A percentile compares a stretch with the other conserved stretches of the same genome.
Evolutionary conservation across 2,888 invertebrate species (phyloP).

Genomic region (Leptogaster cylindrica): DNA sequence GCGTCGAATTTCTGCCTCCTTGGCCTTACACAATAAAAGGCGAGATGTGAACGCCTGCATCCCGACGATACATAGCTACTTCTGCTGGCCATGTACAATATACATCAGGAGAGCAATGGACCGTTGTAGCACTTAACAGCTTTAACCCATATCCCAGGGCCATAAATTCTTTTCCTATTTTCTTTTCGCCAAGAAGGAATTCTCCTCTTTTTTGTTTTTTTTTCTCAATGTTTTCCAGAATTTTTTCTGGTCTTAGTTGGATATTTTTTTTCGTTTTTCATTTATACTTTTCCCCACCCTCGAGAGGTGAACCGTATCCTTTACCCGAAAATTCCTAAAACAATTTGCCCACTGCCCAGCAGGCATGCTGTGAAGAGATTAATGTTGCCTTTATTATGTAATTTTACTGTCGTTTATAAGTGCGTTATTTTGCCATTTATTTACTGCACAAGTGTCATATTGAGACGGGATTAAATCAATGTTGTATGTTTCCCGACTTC

Average conservation of each 20-base stretch:
- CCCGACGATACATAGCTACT: conserved; percentile 35
- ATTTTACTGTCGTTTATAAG: conserved; percentile 34
- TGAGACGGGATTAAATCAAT: not conserved
- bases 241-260: conserved; percentile 10
- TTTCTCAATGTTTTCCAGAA: conserved; percentile 40
- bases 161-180: conserved; percentile 48
- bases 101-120: conserved; percentile 48
- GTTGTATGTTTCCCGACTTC: no score
- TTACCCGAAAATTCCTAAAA: not conserved
- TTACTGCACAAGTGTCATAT: conserved; percentile 9
- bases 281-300: conserved; percentile 45
- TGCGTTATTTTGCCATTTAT: conserved; percentile 32
- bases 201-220: conserved; percentile 37
- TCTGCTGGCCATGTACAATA: not conserved
- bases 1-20: conserved; percentile 26
- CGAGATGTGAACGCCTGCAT: conserved; percentile 40
- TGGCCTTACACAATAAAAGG: conserved; percentile 37
- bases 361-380: conserved; percentile 42
- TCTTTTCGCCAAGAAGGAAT: conserved; percentile 29
- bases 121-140: conserved; percentile 51
- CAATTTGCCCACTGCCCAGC: conserved; percentile 29
- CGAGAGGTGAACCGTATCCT: conserved; percentile 30
- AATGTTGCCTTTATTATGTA: conserved; percentile 36
- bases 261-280: no score
- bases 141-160: conserved; percentile 50